Evolutionary conservation across 2,113 vertebrate genomes (phyloP), one percentile per base, ranked within the genome.

Genomic region (Trachemys scripta): DNA sequence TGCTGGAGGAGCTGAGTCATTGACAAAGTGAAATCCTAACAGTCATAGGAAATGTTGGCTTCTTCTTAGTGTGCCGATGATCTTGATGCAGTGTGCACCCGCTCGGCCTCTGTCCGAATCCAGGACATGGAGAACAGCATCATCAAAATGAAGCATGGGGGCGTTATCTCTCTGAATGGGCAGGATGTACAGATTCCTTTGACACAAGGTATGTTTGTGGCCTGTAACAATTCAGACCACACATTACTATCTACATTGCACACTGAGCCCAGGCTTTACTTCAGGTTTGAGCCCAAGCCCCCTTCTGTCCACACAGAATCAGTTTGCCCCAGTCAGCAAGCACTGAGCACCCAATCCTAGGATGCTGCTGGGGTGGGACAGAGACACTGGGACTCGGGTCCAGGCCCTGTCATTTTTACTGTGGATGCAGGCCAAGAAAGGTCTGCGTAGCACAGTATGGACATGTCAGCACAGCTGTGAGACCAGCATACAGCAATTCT

Each of bases 101-200:
- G 98, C 86, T 99, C 99, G 0, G 98, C 98, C 91, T 98, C 98
- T 0, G 92, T 99, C 81, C 98, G 98, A 47, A 98, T 99, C 94
- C 96, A 90, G 4, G 92, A 97, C 25, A 97, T 98, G 98, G 98
- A 98, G 91, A 97, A 98, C 96, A 98, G 98, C 97, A 98, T 98
- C 3, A 97, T 99, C 91, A 99, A 99, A 97, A 97, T 99, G 96
- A 99, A 99, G 93, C 99, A 99, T 0, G 99, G 99, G 42, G 99
- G 99, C 19, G 94, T 99, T 38, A 97, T 99, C 11, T 98, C 99
- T 5, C 93, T 99, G 91, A 99, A 99, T 27, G 98, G 98, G 87
- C 98, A 99, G 97, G 99, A 99, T 31, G 90, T 99, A 92, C 99
- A 99, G 95, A 98, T 98, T 5, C 99, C 99, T 72, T 98, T 99